A percentile compares a stretch with the other conserved stretches of the same genome.
Evolutionary conservation across 92 coral and sea anemone species (phyloP).

Genomic region (Nematostella vectensis): DNA sequence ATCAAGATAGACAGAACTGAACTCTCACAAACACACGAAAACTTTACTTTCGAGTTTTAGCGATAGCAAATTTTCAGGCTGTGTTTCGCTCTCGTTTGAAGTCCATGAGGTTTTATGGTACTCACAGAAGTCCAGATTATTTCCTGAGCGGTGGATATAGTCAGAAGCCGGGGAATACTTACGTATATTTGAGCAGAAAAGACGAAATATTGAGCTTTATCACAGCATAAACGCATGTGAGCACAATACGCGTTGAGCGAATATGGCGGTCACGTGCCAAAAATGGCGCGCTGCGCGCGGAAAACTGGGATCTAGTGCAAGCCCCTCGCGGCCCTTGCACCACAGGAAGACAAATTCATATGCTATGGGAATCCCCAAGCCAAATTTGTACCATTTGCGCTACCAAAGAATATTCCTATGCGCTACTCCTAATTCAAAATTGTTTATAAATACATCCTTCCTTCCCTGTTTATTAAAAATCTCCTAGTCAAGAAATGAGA

Average conservation of each 20-base stretch:
- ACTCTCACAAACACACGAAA: not conserved
- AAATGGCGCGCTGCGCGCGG: constrained; percentile 81
- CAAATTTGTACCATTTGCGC: too few species aligned
- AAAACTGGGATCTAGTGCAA: constrained; percentile 56
- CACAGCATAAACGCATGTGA: constrained; percentile 77
- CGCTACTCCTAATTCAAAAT: too few species aligned
- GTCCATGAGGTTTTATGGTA: constrained; percentile 1
- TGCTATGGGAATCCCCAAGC: too few species aligned
- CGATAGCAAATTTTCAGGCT: not conserved
- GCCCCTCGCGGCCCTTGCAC: not conserved
- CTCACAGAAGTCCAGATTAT: constrained; percentile 6
- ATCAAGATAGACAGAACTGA: not conserved
- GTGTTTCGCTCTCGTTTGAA: not conserved
- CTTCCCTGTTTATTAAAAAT: too few species aligned
- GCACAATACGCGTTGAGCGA: constrained; percentile 96
- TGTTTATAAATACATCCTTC: too few species aligned
- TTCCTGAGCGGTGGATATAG: not conserved
- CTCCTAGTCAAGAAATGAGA: too few species aligned
- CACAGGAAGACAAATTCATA: constrained; percentile 3
- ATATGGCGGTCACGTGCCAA: constrained; percentile 85
- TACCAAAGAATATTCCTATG: too few species aligned
- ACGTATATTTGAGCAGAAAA: constrained; percentile 79
- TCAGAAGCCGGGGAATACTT: constrained; percentile 39
- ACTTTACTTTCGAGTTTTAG: too few species aligned
- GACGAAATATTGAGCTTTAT: constrained; percentile 45